phyloP scores from a whole-genome alignment of 2,113 vertebrate genomes.

The Harpagus bidentatus region DNA sequence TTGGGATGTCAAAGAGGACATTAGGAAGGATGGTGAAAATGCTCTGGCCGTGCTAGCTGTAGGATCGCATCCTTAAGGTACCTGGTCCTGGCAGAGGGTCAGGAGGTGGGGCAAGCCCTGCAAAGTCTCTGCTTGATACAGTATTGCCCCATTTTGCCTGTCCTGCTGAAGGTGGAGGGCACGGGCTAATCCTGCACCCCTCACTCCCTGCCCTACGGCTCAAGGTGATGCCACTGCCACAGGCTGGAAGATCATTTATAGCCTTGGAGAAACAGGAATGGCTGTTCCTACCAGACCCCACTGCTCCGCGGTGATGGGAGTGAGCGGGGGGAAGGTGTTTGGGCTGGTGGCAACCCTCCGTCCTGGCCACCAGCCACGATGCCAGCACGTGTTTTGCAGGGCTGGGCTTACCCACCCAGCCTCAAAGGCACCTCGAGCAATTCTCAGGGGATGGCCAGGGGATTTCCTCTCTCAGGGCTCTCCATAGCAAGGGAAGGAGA shows the following conservation, averaged over 20 bases:
- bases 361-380: not conserved
- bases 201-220: not conserved
- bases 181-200: not conserved
- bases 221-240: not conserved
- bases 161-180: not conserved
- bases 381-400: not conserved
- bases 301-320: rapidly evolving
- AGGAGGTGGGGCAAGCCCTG: not conserved
- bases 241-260: not conserved
- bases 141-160: too few species aligned
- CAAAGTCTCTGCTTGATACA: not conserved
- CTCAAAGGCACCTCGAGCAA: not conserved
- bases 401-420: not conserved
- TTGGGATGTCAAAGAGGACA: not conserved
- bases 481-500: not conserved
- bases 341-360: not conserved
- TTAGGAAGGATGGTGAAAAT: not conserved
- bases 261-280: not conserved
- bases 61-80: not conserved
- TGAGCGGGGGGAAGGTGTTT: rapidly evolving
- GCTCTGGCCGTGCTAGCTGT: not conserved
- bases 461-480: not conserved
- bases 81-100: not conserved
- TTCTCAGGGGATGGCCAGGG: not conserved
- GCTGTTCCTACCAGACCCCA: not conserved